These are phyloP conservation scores for Ooceraea biroi DNA, from an alignment of 1,140 invertebrate genomes.

Conservation along the genomic window DNA sequence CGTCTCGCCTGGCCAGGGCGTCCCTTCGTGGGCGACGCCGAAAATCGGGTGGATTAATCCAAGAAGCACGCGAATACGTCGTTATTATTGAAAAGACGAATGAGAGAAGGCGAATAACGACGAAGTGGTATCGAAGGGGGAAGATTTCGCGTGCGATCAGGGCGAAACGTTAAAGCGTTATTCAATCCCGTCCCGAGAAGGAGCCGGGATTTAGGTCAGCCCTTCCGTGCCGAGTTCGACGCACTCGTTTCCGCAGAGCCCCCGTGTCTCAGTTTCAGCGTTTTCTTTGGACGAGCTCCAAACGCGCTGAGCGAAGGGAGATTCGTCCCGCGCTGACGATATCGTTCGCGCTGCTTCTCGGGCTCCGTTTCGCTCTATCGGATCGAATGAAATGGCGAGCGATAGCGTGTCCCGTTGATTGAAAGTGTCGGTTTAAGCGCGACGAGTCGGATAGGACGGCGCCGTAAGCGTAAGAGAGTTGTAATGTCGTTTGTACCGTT, in stretches of 20 bases:
- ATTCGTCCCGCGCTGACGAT: constrained; percentile 37
- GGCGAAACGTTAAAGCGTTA: constrained; percentile 26
- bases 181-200: constrained; percentile 56
- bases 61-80: constrained; percentile 20
- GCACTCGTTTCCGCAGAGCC: constrained; percentile 14
- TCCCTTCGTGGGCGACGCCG: too few relatives aligned
- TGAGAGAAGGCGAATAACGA: not conserved
- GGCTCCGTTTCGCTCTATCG: constrained; percentile 36
- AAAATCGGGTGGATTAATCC: constrained; percentile 44
- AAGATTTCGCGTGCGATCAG: constrained; percentile 6
- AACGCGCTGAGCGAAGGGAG: constrained; percentile 11
- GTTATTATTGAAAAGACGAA: constrained; percentile 58
- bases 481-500: not conserved
- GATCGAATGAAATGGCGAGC: not conserved
- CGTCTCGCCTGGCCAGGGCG: too few relatives aligned
- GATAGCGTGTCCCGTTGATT: constrained; percentile 34
- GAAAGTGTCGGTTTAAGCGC: constrained; percentile 40
- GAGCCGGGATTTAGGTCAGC: constrained; percentile 70
- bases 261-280: constrained; percentile 36
- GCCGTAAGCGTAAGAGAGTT: not conserved
- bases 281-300: constrained; percentile 51
- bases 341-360: constrained; percentile 26
- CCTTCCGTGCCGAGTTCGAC: constrained; percentile 30
- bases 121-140: not conserved
- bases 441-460: not conserved